Evolutionary conservation across 2,797 vertebrate species (phyloP), one percentile per base, ranked within the genome.

Genomic region (Ptychobarbus kaznakovi): DNA sequence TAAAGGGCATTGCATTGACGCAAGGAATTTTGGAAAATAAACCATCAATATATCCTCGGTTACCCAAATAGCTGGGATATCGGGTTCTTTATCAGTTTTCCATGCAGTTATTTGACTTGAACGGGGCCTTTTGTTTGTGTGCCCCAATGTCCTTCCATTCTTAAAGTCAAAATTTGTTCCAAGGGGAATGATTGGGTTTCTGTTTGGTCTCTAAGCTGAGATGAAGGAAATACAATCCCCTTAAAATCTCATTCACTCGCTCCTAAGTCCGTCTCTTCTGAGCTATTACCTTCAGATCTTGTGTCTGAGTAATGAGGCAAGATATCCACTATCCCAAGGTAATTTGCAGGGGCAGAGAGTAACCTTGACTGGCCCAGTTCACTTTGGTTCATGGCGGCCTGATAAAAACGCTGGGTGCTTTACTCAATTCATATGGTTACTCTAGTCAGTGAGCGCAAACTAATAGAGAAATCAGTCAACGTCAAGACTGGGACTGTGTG

Each of bases 151-250:
- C 88, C 89, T 88, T 89, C 81, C 22, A 38, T 68, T 83, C 81
- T 84, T 83, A 89, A 88, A 88, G 87, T 87, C 83, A 42, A 74
- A 84, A 65, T 25, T 44, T 35, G 12, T 72, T 69, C 74, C 88
- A 28, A 32, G 25, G 83, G 70, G 78, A 83, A 72, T 58, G 89
- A 86, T 88, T 81, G 51, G 56, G 85, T 90, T 89, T 87, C 87
- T 73, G 49, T 87, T 84, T 81, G 69, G 69, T 81, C 56, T 85
- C 83, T 42, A 35, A 53, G 32, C 49, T 38, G 72, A 80, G 77
- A 80, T 70, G 40, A 82, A 86, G 56, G 89, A 87, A 88, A 90
- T 81, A 87, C 66, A 88, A 89, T 69, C 80, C 66, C 12, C 20
- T 77, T 35, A 78, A 74, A 87, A 86, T 74, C 77, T 82, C 74